These are phyloP conservation scores for Thumatha senex DNA, from an alignment of 2,888 invertebrate genomes.

Conservation along the genomic window DNA sequence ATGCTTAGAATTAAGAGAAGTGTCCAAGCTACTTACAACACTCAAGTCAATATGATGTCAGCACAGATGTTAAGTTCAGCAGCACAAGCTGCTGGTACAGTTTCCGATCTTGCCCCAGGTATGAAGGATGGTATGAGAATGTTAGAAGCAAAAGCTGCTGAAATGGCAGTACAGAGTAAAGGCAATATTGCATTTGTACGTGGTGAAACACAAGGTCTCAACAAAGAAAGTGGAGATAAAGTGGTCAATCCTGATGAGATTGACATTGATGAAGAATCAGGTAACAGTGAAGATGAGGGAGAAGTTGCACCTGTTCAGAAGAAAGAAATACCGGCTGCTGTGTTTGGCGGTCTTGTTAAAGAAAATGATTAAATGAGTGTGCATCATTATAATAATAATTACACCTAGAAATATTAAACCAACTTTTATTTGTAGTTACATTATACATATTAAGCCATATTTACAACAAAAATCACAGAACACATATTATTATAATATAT, in stretches of 20 bases:
- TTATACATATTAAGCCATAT: constrained; percentile 58
- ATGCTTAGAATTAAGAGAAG: constrained; percentile 99
- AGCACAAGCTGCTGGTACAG: constrained; percentile 85
- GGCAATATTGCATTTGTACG: constrained; percentile 93
- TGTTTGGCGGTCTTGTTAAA: constrained; percentile 91
- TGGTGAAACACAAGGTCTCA: constrained; percentile 91
- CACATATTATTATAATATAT: constrained; percentile 41
- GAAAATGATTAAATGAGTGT: constrained; percentile 42
- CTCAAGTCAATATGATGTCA: constrained; percentile 99
- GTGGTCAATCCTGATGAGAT: constrained; percentile 95
- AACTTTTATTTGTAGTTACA: constrained; percentile 58
- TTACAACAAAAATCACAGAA: constrained; percentile 74
- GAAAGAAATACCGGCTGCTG: constrained; percentile 93
- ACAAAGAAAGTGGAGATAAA: constrained; percentile 85
- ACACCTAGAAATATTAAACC: constrained; percentile 47
- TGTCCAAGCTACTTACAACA: constrained; percentile 98
- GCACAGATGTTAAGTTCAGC: constrained; percentile 96
- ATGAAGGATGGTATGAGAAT: constrained; percentile 94
- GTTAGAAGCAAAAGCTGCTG: constrained; percentile 92
- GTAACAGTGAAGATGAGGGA: constrained; percentile 84
- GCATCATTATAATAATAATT: constrained; percentile 20
- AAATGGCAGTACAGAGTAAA: constrained; percentile 83
- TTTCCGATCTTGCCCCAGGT: constrained; percentile 89
- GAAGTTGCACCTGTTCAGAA: constrained; percentile 90
- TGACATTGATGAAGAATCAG: constrained; percentile 90